phyloP scores from a whole-genome alignment of 64 coral and sea anemone species.

The Stichodactyla helianthus region DNA sequence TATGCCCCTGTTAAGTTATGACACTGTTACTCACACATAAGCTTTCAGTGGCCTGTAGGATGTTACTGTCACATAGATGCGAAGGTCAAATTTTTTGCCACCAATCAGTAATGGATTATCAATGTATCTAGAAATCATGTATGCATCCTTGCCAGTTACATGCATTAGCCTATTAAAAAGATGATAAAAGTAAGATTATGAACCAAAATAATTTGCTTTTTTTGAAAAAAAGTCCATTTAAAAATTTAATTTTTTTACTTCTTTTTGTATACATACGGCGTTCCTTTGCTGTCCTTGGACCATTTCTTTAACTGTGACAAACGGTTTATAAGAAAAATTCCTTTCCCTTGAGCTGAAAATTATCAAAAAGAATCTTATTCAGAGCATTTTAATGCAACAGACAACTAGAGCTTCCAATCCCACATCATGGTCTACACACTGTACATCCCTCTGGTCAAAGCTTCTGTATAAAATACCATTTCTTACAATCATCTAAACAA shows the following conservation, averaged over 20 bases:
- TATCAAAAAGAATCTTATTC: neutral
- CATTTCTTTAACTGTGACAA: constrained; percentile 92
- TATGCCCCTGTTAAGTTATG: neutral
- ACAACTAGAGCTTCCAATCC: neutral
- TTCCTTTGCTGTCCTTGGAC: constrained; percentile 94
- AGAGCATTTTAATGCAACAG: neutral
- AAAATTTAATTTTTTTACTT: neutral
- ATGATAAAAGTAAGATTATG: neutral
- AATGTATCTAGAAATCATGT: constrained; percentile 91
- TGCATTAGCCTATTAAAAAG: constrained; percentile 66
- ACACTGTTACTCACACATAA: constrained; percentile 69
- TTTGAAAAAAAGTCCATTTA: neutral
- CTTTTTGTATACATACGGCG: constrained; percentile 55
- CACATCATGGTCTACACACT: no score
- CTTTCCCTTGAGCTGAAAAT: constrained; percentile 76
- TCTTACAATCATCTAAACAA: neutral
- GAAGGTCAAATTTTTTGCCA: constrained; percentile 97
- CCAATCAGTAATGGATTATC: constrained; percentile 97
- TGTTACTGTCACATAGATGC: constrained; percentile 93
- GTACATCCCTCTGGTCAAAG: no score
- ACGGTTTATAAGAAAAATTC: constrained; percentile 89
- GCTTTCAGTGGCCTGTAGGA: constrained; percentile 90
- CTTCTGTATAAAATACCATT: no score
- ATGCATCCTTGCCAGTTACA: constrained; percentile 67
- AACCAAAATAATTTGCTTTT: neutral